Base-by-base conservation (phyloP, 2,113 vertebrate genomes). In the Upupa epops region DNA sequence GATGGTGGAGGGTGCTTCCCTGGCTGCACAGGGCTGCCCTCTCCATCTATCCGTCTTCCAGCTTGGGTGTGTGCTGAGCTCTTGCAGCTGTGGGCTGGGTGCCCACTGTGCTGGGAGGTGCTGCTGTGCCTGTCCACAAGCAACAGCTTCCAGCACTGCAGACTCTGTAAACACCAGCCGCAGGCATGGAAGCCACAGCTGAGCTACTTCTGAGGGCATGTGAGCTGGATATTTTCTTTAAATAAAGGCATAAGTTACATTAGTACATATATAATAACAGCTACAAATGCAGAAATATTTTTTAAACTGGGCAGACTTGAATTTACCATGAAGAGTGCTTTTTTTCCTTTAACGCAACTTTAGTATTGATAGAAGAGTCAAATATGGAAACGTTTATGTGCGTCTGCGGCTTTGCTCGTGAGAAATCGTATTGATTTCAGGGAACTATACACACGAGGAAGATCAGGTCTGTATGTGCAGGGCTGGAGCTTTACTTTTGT, bases 141-240 rank as follows among this genome's bases (percentile, higher is more conserved):
- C 12, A 0, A 17, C 0, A 3, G 40, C 65, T 31, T 32, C 40
- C 1, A 2, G 19, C 17, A 3, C 34, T 6, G 31, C 85, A 19
- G 45, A 58, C 65, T 54, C 36, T 37, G 26, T 19, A 42, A 42
- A 56, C 52, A 32, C 69, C 1, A 8, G 64, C 78, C 72, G 9
- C 6, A 9, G 15, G 25, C 18, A 11, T 65, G 25, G 45, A 37
- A 40, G 31, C 32, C 31, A 28, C 69, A 37, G 45, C 87, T n/a
- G 72, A 81, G 46, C 61, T 45, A 7, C 24, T 48, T 34, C 84
- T 24, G 31, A 70, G 70, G 26, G 32, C 46, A 3, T 6, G 68
- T 34, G 26, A 29, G 49, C 40, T 77, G 63, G 37, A 3, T 19
- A 42, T 59, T 92, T 73, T 52, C 82, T 80, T 90, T 77, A 63